Base-by-base conservation (phyloP, 2,888 invertebrate genomes). In the Cephus runcator region DNA sequence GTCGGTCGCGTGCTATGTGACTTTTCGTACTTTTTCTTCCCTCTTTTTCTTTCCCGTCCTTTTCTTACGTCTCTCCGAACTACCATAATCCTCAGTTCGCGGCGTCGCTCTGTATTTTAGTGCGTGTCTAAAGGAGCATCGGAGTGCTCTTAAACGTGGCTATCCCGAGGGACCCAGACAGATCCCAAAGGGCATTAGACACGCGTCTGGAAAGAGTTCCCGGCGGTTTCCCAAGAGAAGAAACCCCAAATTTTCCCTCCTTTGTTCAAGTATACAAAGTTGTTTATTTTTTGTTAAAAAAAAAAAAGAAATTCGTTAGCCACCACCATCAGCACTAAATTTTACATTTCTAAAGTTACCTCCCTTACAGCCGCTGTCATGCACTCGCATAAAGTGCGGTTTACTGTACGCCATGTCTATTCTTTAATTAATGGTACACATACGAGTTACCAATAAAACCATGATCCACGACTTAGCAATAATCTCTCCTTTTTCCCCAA, bases 191-290 rank as follows among this genome's bases (percentile, higher is more conserved):
- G 74, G 76, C 79, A 77, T 79, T 74, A 79, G 79, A 74, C 79
- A 76, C 79, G 79, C 79, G 79, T 36, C 79, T 76, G 79, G 73
- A 76, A 76, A 35, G 73, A 76, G 71, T 79, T 79, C 69, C 56
- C 56, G 56, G 23, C 15, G 56, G 23, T 56, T 56, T 73, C 74
- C 79, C 76, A 33, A 31, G 12, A 71, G 31, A 6, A 6, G 31
- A 15, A 31, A 31, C 71, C 69, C 71, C 71, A 34, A 71, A 34
- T 31, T 56, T 56, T 56, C 33, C 15, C 31, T 31, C 71, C 15
- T 23, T 31, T 9, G 31, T 71, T 71, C 71, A 11, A 71, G 15
- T 31, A 33, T 12, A 31, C 12, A 30, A 33, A 30, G 56, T 56
- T 9, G 9, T 56, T 56, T 56, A 56, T 56, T 56, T 56, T 23